Evolutionary conservation across 2,797 vertebrate genomes (phyloP).

Genomic region (Florisuga fusca): DNA sequence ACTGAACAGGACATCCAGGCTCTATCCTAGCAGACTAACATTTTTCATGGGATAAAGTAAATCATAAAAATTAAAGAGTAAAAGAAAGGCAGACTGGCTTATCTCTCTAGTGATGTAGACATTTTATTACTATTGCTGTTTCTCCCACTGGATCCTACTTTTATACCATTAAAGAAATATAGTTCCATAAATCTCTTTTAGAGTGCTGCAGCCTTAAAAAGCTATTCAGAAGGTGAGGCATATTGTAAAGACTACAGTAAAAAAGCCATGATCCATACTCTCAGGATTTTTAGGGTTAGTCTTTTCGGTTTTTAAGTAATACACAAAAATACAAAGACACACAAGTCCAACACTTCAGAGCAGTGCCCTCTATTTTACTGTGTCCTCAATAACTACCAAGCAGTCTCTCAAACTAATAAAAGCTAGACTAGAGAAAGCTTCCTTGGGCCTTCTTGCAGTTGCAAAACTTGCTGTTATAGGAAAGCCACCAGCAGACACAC

Average conservation of each 20-base stretch:
- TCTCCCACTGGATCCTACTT: slow-evolving; percentile 30
- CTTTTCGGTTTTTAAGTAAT: neutral
- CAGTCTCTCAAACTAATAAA: neutral
- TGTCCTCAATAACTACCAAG: neutral
- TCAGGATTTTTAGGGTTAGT: neutral
- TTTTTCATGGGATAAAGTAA: slow-evolving; percentile 34
- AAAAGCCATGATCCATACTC: neutral
- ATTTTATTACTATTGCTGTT: slow-evolving; percentile 4
- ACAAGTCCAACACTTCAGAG: neutral
- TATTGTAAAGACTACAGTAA: neutral
- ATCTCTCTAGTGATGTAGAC: slow-evolving; percentile 11
- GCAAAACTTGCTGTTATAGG: neutral
- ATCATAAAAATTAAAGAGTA: slow-evolving; percentile 38
- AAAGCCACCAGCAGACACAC: neutral
- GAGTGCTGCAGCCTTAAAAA: neutral
- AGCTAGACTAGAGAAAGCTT: neutral
- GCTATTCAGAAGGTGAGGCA: neutral
- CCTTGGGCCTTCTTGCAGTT: neutral
- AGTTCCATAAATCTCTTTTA: slow-evolving; percentile 23
- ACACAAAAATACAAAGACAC: neutral
- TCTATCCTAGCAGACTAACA: slow-evolving; percentile 5
- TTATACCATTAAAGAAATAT: slow-evolving; percentile 41
- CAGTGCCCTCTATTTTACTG: neutral
- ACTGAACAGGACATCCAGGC: neutral
- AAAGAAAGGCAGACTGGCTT: slow-evolving; percentile 18